Base-by-base conservation (phyloP, 2,888 invertebrate species). In the Orchestes rusci region DNA sequence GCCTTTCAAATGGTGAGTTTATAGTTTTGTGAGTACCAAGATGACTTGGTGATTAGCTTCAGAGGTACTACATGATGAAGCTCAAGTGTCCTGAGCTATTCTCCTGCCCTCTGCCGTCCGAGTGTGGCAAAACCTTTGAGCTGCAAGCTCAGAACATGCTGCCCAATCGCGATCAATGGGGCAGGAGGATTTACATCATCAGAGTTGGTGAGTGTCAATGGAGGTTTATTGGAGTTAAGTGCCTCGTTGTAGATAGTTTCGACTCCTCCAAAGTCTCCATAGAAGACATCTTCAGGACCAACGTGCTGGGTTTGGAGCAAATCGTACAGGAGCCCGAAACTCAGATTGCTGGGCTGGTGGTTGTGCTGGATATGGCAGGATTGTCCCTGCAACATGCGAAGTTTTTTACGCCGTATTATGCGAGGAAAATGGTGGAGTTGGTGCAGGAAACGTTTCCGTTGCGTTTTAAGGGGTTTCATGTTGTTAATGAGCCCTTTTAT, bases 281-380 rank as follows among this genome's bases (percentile, higher is more conserved):
- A 48, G 71, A 73, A 32, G 72, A 74, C 16, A 65, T 77, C 16
- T 72, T 76, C 51, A 69, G 72, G 46, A 68, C 72, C 13, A 74
- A 73, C 54, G 68, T 75, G 27, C 55, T 76, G 35, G 71, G 72
- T 8, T 56, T 77, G 49, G 74, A 75, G 53, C 69, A 72, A 45
- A 60, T 73, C 5, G 72, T 73, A 2, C 65, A 73, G 51, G 73
- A 75, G 40, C 71, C 73, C 38, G 73, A 72, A 54, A 72, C 73
- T 0, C 77, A 78, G 64, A 70, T 77, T 16, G 69, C 70, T 29
- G 77, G 76, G 2, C 82, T 86, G 1, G 62, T 65, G 19, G 63
- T 69, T 28, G 55, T 71, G 31, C 50, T 70, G 45, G 67, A 67
- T 55, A 64, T 71, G 69, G 60, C 67, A 39, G 66, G 70, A 30